A percentile compares a stretch with the other conserved stretches of the same genome.
Evolutionary conservation across 2,797 vertebrate species (phyloP).

Genomic region (Taeniopygia guttata): DNA sequence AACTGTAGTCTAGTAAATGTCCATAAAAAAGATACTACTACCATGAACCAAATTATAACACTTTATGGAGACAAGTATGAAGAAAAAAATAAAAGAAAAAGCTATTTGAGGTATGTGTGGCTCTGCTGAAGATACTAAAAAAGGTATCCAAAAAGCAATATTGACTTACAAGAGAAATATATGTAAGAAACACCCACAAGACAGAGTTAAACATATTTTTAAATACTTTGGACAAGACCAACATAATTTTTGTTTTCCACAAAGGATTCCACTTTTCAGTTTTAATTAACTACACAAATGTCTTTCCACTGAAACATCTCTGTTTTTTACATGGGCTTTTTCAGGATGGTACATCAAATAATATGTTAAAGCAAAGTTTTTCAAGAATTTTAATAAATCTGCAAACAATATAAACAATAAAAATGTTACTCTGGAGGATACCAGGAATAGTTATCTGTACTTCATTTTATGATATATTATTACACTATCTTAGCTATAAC

Average conservation of each 20-base stretch:
- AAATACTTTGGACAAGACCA: neutral
- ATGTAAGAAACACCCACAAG: neutral
- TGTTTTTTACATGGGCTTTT: neutral
- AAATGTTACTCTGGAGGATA: neutral
- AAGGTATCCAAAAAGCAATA: neutral
- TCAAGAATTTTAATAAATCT: neutral
- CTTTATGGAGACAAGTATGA: neutral
- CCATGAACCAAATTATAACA: neutral
- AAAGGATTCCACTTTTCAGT: neutral
- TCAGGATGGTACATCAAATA: neutral
- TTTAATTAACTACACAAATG: neutral
- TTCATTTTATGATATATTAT: neutral
- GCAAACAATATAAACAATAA: neutral
- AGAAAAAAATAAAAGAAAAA: neutral
- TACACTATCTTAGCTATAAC: neutral
- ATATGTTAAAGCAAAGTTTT: neutral
- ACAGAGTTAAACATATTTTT: neutral
- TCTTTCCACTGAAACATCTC: neutral
- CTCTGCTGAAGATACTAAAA: neutral
- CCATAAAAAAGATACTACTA: neutral
- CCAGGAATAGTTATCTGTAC: neutral
- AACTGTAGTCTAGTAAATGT: neutral
- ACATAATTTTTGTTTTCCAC: neutral
- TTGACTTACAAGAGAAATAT: neutral
- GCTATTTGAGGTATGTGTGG: neutral